These are phyloP conservation scores for Mantis religiosa DNA, from an alignment of 2,888 invertebrate genomes.

Conservation along the genomic window DNA sequence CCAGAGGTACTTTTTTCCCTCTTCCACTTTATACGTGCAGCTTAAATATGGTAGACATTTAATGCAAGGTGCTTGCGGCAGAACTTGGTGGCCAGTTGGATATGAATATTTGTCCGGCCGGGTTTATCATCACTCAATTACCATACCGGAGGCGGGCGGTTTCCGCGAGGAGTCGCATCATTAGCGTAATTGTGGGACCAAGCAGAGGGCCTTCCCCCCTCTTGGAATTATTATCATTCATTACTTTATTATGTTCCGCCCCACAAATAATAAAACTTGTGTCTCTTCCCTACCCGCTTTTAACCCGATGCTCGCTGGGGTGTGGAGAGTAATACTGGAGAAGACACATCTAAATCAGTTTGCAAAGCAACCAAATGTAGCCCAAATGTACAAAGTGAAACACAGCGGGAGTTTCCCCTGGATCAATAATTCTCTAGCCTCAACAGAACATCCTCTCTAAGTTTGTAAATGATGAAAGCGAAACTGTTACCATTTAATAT, in stretches of 20 bases:
- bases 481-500: too few relatives aligned
- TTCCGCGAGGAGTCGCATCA: constrained; percentile 12
- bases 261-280: background rate
- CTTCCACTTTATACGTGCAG: background rate
- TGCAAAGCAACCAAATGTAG: background rate
- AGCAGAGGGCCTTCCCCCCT: background rate
- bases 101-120: constrained; percentile 15
- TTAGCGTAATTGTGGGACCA: constrained; percentile 26
- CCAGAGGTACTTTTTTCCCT: background rate
- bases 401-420: background rate
- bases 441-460: background rate
- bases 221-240: constrained; percentile 13
- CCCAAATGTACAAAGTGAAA: background rate
- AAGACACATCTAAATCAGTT: background rate
- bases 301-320: background rate
- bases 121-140: constrained; percentile 23
- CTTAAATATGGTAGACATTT: background rate
- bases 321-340: background rate
- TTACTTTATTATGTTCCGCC: constrained; percentile 2
- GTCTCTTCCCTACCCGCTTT: background rate
- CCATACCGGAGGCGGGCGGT: background rate
- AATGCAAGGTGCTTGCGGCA: background rate
- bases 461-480: too few relatives aligned
- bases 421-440: background rate
- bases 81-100: background rate